phyloP scores from a whole-genome alignment of 1,140 invertebrate species.

The Lethrus apterus region DNA sequence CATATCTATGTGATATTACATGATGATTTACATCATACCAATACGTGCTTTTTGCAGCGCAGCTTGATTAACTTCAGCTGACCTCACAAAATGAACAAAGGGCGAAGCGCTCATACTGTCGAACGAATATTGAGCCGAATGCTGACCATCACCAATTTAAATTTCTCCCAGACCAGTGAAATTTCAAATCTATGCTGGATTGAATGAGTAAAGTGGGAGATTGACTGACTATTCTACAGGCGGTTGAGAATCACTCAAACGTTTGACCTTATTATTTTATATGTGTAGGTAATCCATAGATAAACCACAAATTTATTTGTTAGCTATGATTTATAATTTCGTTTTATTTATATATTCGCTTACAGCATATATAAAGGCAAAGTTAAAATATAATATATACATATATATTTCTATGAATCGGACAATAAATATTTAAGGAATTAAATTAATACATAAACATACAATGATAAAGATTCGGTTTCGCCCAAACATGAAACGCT shows the following conservation, averaged over 20 bases:
- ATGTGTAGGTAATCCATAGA: too few species aligned
- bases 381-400: too few species aligned
- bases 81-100: constrained; percentile 30
- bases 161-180: constrained; percentile 26
- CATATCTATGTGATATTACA: constrained; percentile 23
- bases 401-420: too few species aligned
- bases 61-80: constrained; percentile 30
- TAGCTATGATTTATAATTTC: too few species aligned
- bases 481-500: too few species aligned
- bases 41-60: constrained; percentile 20
- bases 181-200: constrained; percentile 31
- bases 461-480: too few species aligned
- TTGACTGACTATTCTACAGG: constrained; percentile 7
- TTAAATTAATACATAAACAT: too few species aligned
- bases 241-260: constrained; percentile 11
- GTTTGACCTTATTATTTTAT: constrained; percentile 10
- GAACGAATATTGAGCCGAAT: constrained; percentile 28
- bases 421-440: too few species aligned
- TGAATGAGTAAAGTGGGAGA: constrained; percentile 21
- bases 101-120: constrained; percentile 21
- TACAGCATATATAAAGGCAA: too few species aligned
- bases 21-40: constrained; percentile 28
- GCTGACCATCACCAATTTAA: constrained; percentile 31
- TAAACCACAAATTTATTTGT: too few species aligned
- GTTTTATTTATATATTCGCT: too few species aligned